A percentile compares a stretch with the other conserved stretches of the same genome.
These are phyloP conservation scores for Agonopterix alstromeriana DNA, from an alignment of 2,888 invertebrate species.

Conservation along the genomic window DNA sequence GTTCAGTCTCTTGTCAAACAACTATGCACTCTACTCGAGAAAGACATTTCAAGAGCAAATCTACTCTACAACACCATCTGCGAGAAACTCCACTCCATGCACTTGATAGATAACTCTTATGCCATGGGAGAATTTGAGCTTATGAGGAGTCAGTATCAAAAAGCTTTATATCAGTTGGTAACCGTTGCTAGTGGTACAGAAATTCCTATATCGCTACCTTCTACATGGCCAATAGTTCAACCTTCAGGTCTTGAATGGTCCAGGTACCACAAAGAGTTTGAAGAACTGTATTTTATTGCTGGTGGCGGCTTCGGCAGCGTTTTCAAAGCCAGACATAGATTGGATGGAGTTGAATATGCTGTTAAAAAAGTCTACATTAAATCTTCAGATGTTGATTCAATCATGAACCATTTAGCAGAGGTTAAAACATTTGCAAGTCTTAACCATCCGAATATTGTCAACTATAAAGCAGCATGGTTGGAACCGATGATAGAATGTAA, in stretches of 20 bases:
- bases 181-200: constrained; percentile 76
- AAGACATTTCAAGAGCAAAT: constrained; percentile 74
- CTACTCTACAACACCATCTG: constrained; percentile 81
- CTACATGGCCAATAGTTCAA: constrained; percentile 68
- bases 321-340: constrained; percentile 83
- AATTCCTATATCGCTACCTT: constrained; percentile 63
- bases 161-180: constrained; percentile 80
- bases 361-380: constrained; percentile 85
- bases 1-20: constrained; percentile 84
- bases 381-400: constrained; percentile 78
- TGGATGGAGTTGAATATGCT: constrained; percentile 87
- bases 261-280: constrained; percentile 82
- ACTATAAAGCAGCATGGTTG: constrained; percentile 90
- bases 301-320: constrained; percentile 87
- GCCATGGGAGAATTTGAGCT: constrained; percentile 82
- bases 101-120: constrained; percentile 83
- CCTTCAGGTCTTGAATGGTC: constrained; percentile 78
- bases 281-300: constrained; percentile 82
- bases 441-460: constrained; percentile 87
- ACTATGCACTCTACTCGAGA: constrained; percentile 80
- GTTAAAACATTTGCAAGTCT: constrained; percentile 88
- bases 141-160: constrained; percentile 81
- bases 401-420: constrained; percentile 82
- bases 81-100: constrained; percentile 80
- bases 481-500: constrained; percentile 79